Percentiles rank a stretch among this genome's conserved stretches.
Evolutionary conservation across 2,888 invertebrate species (phyloP).

Genomic region (Drosophila suboccidentalis): DNA sequence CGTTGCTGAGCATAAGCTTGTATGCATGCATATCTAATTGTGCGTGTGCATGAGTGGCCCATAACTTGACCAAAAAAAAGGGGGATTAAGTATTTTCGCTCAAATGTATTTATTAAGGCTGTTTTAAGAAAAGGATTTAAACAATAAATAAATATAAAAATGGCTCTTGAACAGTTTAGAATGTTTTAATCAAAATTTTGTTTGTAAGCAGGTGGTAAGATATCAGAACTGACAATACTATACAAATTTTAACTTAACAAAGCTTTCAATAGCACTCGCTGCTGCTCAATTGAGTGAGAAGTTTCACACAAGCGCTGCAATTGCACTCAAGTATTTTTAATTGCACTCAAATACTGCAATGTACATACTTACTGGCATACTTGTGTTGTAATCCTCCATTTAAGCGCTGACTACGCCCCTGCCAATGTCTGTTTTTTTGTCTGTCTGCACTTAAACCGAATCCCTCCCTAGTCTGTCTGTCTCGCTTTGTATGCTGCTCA

Average conservation of each 20-base stretch:
- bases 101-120: not conserved
- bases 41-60: slow-evolving; percentile 7
- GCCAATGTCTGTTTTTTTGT: slow-evolving; percentile 28
- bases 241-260: not conserved
- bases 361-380: not conserved
- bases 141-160: not conserved
- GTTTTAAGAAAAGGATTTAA: too few species aligned
- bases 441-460: slow-evolving; percentile 46
- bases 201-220: not conserved
- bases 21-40: not conserved
- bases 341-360: not conserved
- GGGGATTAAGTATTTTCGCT: not conserved
- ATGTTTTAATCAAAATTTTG: not conserved
- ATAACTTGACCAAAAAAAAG: not conserved
- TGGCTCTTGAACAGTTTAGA: not conserved
- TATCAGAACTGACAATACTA: not conserved
- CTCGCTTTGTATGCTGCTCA: slow-evolving; percentile 36
- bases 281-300: not conserved
- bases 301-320: not conserved
- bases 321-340: not conserved
- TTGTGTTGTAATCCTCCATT: not conserved
- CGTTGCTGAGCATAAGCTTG: slow-evolving; percentile 4
- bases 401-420: slow-evolving; percentile 13
- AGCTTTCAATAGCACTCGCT: not conserved
- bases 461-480: slow-evolving; percentile 17